Conservation (phyloP, 2,797 vertebrate genomes). For the Chloroceryle inda region DNA sequence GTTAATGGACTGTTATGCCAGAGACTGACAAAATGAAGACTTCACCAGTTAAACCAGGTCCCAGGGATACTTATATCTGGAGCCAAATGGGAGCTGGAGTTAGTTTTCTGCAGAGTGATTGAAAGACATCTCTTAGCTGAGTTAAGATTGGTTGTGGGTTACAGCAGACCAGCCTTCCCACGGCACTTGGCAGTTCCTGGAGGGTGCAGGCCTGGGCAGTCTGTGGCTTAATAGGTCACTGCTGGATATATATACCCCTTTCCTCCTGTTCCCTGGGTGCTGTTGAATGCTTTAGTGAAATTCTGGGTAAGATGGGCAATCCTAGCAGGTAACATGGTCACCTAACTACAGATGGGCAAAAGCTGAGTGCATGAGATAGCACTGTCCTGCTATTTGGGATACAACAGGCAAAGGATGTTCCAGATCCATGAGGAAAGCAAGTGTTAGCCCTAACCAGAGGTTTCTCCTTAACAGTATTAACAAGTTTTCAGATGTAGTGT, state of each 20-base stretch:
- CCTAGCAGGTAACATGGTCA: neutral
- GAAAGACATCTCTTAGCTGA: neutral
- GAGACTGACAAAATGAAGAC: neutral
- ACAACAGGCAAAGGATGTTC: neutral
- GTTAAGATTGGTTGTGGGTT: neutral
- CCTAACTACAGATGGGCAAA: neutral
- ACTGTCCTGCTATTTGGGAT: neutral
- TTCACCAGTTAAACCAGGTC: neutral
- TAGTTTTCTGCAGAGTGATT: neutral
- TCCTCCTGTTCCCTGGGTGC: neutral
- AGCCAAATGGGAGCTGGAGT: neutral
- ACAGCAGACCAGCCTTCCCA: neutral
- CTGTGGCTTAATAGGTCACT: neutral
- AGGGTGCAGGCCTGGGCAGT: neutral
- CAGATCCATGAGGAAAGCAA: neutral
- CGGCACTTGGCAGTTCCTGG: neutral
- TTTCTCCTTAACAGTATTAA: neutral
- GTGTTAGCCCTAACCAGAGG: neutral
- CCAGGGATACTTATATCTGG: neutral
- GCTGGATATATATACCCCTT: neutral
- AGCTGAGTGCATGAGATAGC: neutral
- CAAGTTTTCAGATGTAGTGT: neutral
- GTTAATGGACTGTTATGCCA: constrained; percentile 27
- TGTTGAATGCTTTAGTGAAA: neutral
- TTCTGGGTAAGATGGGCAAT: neutral